Evolutionary conservation across 2,888 invertebrate genomes (phyloP), one percentile per base, ranked within the genome.

Genomic region (Caenorhabditis sp.): DNA sequence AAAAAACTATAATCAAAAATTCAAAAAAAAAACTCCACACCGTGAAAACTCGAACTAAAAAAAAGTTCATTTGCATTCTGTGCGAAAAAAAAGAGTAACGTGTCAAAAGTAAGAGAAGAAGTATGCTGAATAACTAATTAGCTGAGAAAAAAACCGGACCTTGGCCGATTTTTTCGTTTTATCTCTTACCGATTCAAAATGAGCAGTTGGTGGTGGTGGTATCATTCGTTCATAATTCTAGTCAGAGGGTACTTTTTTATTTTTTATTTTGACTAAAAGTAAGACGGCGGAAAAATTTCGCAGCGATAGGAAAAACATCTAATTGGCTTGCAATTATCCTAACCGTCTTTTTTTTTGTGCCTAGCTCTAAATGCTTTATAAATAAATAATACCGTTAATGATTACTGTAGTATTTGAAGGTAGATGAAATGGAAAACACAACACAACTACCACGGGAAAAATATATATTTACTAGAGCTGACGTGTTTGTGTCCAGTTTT

Each of bases 181-280:
- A 10, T 21, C 17, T 66, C 70, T n/a, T 61, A 72, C 72, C 72
- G 67, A 64, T 26, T 67, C 37, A 17, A 72, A 72, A 26, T 72
- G 72, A 26, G 66, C 62, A 57, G 72, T 26, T 58, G 61, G 58
- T 64, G 72, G 58, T 64, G 72, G 72, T 61, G 72, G 72, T 67
- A 72, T 72, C 72, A 72, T 72, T 62, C 72, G 67, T 59, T 61
- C 72, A 67, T 67, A 64, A 51, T 72, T 43, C 43, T 43, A 43
- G 43, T 17, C 17, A 17, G 17, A 43, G 14, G 12, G 36, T 36
- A 8, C 12, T 36, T 36, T 36, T 17, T 10, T 17, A 17, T 10
- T 43, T 17, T 17, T 10, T 17, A 12, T 43, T 43, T 14, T 43
- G 10, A 17, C 5, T 14, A 43, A 43, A 43, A 43, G 14, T 10